Evolutionary conservation across 2,888 invertebrate species (phyloP).

Genomic region (Pegoplata infirma): DNA sequence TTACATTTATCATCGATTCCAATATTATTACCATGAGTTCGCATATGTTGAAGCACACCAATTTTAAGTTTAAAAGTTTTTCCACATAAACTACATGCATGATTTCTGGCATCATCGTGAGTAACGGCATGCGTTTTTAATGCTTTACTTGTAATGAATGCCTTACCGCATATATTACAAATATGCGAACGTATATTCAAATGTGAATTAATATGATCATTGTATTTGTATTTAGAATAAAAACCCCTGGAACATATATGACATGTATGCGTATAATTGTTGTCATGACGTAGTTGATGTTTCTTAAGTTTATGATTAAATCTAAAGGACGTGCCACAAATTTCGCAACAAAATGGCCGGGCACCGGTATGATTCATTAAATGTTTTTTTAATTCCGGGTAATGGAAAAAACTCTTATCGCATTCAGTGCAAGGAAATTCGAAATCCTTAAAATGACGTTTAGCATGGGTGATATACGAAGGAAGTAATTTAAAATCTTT

Average conservation of each 20-base stretch:
- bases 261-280: conserved; percentile 49
- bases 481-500: conserved; percentile 41
- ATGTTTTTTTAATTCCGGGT: conserved; percentile 48
- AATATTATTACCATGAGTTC: conserved; percentile 46
- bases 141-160: conserved; percentile 53
- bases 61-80: conserved; percentile 57
- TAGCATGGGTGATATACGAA: conserved; percentile 46
- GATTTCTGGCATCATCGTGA: conserved; percentile 54
- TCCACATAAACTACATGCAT: conserved; percentile 55
- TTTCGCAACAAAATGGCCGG: conserved; percentile 55
- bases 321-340: conserved; percentile 56
- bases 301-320: conserved; percentile 39
- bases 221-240: conserved; percentile 49
- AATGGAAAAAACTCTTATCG: conserved; percentile 41
- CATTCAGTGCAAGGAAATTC: conserved; percentile 46
- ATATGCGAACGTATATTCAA: conserved; percentile 48
- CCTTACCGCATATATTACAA: conserved; percentile 54
- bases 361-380: conserved; percentile 50
- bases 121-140: conserved; percentile 54
- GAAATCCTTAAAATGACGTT: conserved; percentile 49
- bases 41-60: conserved; percentile 53
- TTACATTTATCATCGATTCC: conserved; percentile 16
- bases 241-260: conserved; percentile 56
- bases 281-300: conserved; percentile 51
- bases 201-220: conserved; percentile 58